These are phyloP conservation scores for Ceratina calcarata DNA, from an alignment of 1,140 invertebrate genomes.

Conservation along the genomic window DNA sequence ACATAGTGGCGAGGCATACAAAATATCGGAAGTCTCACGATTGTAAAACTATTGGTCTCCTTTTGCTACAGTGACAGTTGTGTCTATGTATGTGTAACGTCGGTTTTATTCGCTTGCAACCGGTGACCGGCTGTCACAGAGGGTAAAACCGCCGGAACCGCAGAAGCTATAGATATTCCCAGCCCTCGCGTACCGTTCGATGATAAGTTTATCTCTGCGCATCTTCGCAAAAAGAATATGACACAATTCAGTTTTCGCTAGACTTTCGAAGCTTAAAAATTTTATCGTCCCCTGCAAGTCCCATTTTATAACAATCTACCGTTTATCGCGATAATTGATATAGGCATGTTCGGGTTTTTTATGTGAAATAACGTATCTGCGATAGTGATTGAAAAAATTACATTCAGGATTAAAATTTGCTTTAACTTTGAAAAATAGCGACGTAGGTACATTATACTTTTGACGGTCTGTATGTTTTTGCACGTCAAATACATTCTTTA, in stretches of 20 bases:
- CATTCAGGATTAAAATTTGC: too few species aligned
- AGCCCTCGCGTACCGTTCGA: neutral
- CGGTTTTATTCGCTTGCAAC: conserved; percentile 24
- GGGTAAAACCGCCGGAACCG: conserved; percentile 1
- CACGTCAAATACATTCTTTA: too few species aligned
- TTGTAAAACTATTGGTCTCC: conserved; percentile 10
- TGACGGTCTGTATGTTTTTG: too few species aligned
- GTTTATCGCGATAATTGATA: too few species aligned
- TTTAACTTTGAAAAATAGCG: too few species aligned
- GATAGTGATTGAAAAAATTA: too few species aligned
- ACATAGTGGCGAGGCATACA: neutral
- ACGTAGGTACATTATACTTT: too few species aligned
- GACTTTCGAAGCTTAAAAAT: neutral
- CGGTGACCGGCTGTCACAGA: conserved; percentile 2
- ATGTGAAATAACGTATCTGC: too few species aligned
- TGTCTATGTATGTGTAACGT: neutral
- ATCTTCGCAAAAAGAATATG: neutral
- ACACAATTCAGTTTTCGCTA: neutral
- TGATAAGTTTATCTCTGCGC: conserved; percentile 18
- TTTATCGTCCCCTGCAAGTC: too few species aligned
- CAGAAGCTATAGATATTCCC: conserved; percentile 11
- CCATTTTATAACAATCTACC: too few species aligned
- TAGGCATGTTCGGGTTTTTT: too few species aligned
- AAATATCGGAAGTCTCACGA: conserved; percentile 1
- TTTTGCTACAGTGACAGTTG: neutral